Evolutionary conservation across 2,888 invertebrate species (phyloP), one percentile per base, ranked within the genome.

Genomic region (Drosophila algonquin): DNA sequence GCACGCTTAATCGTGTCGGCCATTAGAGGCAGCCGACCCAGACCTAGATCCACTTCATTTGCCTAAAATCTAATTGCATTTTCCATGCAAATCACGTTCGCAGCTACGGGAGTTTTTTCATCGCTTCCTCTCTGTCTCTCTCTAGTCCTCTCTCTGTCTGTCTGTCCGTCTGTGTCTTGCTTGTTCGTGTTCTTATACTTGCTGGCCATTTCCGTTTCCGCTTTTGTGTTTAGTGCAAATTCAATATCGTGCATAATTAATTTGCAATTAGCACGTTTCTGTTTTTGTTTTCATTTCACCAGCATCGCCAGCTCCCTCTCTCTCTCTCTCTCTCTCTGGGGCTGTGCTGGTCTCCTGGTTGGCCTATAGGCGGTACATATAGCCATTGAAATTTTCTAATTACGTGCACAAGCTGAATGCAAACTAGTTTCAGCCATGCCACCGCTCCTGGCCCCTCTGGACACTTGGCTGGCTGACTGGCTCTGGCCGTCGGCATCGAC

Each of bases 201-300:
- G 54, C 46, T 27, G 52, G 30, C 64, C 67, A 62, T 53, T 67
- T 63, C 63, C 54, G 63, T 60, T 62, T 62, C 54, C 65, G 75
- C 76, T 76, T 54, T 80, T 80, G 62, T 86, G 81, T 89, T 90
- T 90, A 89, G 81, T 76, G 80, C 87, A 90, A 90, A 90, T 89
- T 90, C 91, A 91, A 91, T 91, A 91, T 90, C 82, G 69, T 91
- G 91, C 91, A 91, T 91, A 90, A 91, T 91, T 91, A 91, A 91
- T 91, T 86, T 91, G 91, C 91, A 91, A 91, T 91, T 91, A 91
- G 91, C 91, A 91, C 91, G 91, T 86, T 90, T 79, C 83, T 88
- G 89, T 86, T 89, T 89, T 87, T 80, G 85, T 82, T 87, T 87
- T 80, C 74, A 67, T 76, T 71, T 70, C 70, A 69, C 59, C 73